Percentiles rank a stretch among this genome's conserved stretches.
Conservation (phyloP, 92 coral and sea anemone genomes). For the Palythoa caribaeorum region DNA sequence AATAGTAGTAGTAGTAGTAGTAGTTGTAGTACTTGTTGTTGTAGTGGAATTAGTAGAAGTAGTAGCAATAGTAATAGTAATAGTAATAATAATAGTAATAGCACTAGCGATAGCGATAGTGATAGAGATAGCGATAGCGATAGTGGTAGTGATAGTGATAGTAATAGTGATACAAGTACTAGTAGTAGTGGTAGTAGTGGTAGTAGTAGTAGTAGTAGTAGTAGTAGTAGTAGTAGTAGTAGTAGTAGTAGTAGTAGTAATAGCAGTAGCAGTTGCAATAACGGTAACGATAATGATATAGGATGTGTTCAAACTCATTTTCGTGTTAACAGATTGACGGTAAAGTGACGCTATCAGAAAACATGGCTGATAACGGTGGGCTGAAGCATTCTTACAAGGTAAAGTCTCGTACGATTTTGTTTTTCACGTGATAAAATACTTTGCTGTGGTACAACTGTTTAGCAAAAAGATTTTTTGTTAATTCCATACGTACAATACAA, state of each 20-base stretch:
- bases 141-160: background rate
- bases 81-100: background rate
- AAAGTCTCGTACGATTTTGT: background rate
- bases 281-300: background rate
- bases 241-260: background rate
- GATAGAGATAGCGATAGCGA: background rate
- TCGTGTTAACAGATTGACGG: constrained; percentile 36
- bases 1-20: background rate
- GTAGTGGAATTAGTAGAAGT: background rate
- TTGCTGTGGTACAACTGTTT: background rate
- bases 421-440: background rate
- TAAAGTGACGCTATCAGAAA: constrained; percentile 20
- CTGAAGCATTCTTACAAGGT: constrained; percentile 35
- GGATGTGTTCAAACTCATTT: background rate
- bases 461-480: background rate
- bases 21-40: background rate
- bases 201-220: background rate
- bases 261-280: too few relatives aligned
- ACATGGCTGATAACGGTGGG: constrained; percentile 40
- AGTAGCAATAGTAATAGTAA: background rate
- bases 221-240: background rate
- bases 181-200: background rate
- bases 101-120: background rate
- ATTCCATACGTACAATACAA: too few relatives aligned
- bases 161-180: background rate